A percentile compares a stretch with the other conserved stretches of the same genome.
These are phyloP conservation scores for Calosoma granatense DNA, from an alignment of 1,140 invertebrate species.

Conservation along the genomic window DNA sequence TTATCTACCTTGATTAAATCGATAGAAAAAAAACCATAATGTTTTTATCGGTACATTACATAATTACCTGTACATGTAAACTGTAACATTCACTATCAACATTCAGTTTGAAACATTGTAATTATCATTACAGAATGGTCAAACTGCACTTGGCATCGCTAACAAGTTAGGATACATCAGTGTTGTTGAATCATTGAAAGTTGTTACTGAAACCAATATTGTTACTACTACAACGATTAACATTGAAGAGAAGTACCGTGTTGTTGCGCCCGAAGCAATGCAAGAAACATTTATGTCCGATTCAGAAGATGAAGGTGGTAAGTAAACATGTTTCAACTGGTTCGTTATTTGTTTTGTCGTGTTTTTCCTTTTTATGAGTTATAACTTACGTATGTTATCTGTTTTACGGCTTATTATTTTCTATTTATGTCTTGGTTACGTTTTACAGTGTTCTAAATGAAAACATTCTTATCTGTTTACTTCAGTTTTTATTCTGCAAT, in stretches of 20 bases:
- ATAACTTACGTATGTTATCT: too few relatives aligned
- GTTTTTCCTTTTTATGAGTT: constrained; percentile 12
- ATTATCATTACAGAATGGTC: constrained; percentile 85
- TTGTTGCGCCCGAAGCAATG: constrained; percentile 96
- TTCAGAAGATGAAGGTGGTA: constrained; percentile 96
- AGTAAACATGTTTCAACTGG: constrained; percentile 28
- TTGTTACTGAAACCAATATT: constrained; percentile 86
- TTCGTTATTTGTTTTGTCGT: constrained; percentile 9
- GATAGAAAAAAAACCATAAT: too few relatives aligned
- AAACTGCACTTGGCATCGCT: constrained; percentile 92
- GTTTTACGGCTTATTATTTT: too few relatives aligned
- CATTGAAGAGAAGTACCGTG: constrained; percentile 89
- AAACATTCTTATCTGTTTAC: too few relatives aligned
- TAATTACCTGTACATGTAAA: too few relatives aligned
- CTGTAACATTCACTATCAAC: too few relatives aligned
- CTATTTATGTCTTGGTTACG: too few relatives aligned
- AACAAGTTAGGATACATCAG: constrained; percentile 95
- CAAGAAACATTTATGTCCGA: constrained; percentile 98
- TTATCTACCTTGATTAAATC: too few relatives aligned
- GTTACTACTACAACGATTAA: constrained; percentile 61
- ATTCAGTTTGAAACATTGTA: too few relatives aligned
- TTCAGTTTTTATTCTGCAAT: too few relatives aligned
- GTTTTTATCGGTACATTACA: too few relatives aligned
- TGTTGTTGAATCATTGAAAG: constrained; percentile 92
- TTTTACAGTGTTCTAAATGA: too few relatives aligned